Evolutionary conservation across 2,113 vertebrate species (phyloP), one percentile per base, ranked within the genome.

Genomic region (Antechinus flavipes): DNA sequence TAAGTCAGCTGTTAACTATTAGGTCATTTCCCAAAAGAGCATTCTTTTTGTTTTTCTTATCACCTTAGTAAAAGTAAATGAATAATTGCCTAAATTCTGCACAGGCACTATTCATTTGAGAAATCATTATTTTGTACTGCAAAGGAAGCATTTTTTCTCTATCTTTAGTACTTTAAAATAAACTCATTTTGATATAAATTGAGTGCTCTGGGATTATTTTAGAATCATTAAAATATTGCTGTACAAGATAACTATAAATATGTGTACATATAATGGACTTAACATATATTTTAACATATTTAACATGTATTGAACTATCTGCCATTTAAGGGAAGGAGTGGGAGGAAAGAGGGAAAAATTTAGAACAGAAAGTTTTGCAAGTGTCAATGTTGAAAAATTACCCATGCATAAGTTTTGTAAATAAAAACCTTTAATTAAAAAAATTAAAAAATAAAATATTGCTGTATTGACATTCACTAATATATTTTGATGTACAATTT

Each of bases 181-280:
- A 98, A 99, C 98, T 98, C 96, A 95, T 99, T 99, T 98, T 99
- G 98, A 99, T 99, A 98, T 99, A 99, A 99, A 99, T 99, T 99
- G 99, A 99, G 99, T 99, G 99, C 98, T 99, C 68, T 99, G 99
- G 99, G 99, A 99, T 99, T 99, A 99, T 98, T 97, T 98, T 91
- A 30, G 97, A 99, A 98, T 99, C 99, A 99, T 99, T 99, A 99
- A 47, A 47, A 47, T 47, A 47, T 47, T 47, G 47, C 47, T 47
- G 47, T 47, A 47, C 47, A 47, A 47, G 47, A 47, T 47, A 47
- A 47, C 47, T 47, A 47, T 47, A 47, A 47, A 47, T 47, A 47
- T 47, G 47, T 47, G 47, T 47, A 47, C 47, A 47, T 47, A 47
- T 47, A 47, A 3, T 1, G 47, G 47, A 47, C 47, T 47, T 47